These are phyloP conservation scores for Eupithecia tripunctaria DNA, from an alignment of 2,888 invertebrate genomes.

Conservation along the genomic window DNA sequence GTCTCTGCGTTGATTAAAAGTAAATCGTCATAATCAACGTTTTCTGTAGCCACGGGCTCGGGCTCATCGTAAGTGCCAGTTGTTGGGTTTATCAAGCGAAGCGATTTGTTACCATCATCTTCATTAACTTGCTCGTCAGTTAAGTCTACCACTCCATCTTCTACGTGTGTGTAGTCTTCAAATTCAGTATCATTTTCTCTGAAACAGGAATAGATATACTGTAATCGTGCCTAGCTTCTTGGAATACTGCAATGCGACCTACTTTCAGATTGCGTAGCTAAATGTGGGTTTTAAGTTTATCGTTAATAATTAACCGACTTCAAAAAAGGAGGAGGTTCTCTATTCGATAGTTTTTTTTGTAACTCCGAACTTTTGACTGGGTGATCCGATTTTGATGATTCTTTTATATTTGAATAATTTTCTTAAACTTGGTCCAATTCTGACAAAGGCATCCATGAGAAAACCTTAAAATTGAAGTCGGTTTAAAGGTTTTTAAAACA, in stretches of 20 bases:
- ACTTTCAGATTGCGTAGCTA: background rate
- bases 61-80: constrained; percentile 1
- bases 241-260: background rate
- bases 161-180: background rate
- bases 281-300: too few species aligned
- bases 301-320: too few species aligned
- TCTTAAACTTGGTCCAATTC: too few species aligned
- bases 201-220: background rate
- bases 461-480: too few species aligned
- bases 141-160: background rate
- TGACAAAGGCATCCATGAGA: too few species aligned
- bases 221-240: background rate
- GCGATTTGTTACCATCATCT: background rate
- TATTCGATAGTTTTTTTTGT: too few species aligned
- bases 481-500: too few species aligned
- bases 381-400: too few species aligned
- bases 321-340: too few species aligned
- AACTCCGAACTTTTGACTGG: too few species aligned
- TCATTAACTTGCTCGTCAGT: background rate
- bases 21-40: background rate
- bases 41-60: background rate
- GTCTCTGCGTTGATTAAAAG: constrained; percentile 9
- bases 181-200: constrained; percentile 1
- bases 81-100: background rate
- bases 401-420: too few species aligned